phyloP scores from a whole-genome alignment of 2,888 invertebrate genomes.

The Hedya salicella region DNA sequence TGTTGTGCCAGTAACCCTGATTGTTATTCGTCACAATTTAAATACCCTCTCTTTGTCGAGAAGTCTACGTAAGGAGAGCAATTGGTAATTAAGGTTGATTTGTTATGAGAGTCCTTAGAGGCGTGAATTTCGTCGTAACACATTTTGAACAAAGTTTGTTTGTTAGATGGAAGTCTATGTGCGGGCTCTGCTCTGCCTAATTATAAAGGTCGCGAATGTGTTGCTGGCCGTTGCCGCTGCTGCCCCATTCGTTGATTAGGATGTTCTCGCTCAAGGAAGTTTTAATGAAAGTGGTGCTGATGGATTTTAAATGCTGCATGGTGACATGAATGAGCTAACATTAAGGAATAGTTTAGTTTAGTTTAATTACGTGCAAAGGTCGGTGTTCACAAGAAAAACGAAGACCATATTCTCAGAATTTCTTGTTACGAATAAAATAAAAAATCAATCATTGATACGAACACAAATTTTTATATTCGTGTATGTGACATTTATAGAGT shows the following conservation, averaged over 20 bases:
- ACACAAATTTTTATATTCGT: too few species aligned
- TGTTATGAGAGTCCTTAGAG: constrained; percentile 63
- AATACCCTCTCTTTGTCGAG: constrained; percentile 49
- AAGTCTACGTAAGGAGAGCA: constrained; percentile 57
- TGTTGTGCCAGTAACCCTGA: constrained; percentile 35
- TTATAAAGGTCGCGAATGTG: constrained; percentile 55
- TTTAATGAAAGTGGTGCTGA: constrained; percentile 37
- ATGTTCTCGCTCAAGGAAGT: constrained; percentile 36
- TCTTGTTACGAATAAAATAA: too few species aligned
- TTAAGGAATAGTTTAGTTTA: too few species aligned
- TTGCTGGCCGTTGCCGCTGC: constrained; percentile 49
- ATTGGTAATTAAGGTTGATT: constrained; percentile 68
- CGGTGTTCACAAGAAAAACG: too few species aligned
- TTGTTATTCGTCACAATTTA: constrained; percentile 58
- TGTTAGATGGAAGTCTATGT: constrained; percentile 56
- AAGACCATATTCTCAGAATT: too few species aligned
- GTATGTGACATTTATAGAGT: too few species aligned
- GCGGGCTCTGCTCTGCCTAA: constrained; percentile 56
- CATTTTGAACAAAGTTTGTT: constrained; percentile 60
- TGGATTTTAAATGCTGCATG: constrained; percentile 9
- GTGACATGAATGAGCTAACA: not conserved
- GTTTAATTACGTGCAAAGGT: too few species aligned
- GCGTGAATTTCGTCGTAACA: constrained; percentile 57
- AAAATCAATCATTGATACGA: too few species aligned
- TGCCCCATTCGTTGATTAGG: constrained; percentile 50